These are phyloP conservation scores for Ichneumoninae sp. DNA, from an alignment of 2,888 invertebrate species.

Conservation along the genomic window DNA sequence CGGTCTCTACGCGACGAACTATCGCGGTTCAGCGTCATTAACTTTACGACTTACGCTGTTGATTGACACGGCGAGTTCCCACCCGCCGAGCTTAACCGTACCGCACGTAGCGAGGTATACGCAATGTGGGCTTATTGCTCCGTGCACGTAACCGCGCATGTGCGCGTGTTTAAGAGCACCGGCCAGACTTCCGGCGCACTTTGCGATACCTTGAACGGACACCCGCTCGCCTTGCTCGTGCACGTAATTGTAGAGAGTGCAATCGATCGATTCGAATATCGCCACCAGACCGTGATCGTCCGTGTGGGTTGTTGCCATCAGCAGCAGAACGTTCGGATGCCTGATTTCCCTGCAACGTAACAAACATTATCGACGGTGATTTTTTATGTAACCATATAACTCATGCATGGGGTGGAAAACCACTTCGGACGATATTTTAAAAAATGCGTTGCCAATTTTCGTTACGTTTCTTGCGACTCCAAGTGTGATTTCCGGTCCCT, in stretches of 20 bases:
- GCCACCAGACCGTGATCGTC: conserved; percentile 76
- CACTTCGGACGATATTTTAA: no score
- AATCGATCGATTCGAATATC: conserved; percentile 79
- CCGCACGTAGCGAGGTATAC: conserved; percentile 77
- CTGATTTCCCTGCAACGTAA: conserved; percentile 75
- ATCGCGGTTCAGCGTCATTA: not conserved
- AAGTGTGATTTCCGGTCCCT: no score
- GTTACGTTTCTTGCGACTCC: no score
- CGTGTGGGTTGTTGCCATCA: conserved; percentile 78
- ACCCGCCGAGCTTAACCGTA: conserved; percentile 79
- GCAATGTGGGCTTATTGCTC: conserved; percentile 79
- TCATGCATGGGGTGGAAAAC: no score
- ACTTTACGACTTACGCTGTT: conserved; percentile 68
- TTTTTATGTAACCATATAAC: not conserved
- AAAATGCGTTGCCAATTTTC: no score
- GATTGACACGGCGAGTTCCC: conserved; percentile 76
- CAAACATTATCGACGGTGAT: conserved; percentile 4
- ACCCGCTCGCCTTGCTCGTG: conserved; percentile 79
- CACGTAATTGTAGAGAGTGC: conserved; percentile 78
- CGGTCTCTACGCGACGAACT: not conserved
- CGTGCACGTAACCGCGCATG: conserved; percentile 79
- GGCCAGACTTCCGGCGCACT: conserved; percentile 76
- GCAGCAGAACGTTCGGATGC: conserved; percentile 77
- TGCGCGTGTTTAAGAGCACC: conserved; percentile 77
- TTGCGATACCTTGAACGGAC: conserved; percentile 76